Evolutionary conservation across 2,888 invertebrate species (phyloP).

Genomic region (Meghimatium bilineatum): DNA sequence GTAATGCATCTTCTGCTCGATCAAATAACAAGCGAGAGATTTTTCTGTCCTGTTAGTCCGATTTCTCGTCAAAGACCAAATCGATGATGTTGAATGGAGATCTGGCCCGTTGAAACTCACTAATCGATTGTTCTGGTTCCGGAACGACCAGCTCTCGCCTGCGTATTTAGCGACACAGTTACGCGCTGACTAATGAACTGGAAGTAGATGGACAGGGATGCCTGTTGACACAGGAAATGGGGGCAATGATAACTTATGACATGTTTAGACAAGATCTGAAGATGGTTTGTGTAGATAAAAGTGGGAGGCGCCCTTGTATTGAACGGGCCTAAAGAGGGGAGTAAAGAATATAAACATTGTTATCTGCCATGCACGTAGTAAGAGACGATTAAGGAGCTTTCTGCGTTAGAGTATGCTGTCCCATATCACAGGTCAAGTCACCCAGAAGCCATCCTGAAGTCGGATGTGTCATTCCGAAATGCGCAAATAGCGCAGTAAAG

Average conservation of each 20-base stretch:
- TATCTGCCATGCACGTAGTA: too few relatives aligned
- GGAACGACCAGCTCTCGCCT: slow-evolving; percentile 24
- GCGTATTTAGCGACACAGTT: slow-evolving; percentile 20
- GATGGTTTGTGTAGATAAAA: too few relatives aligned
- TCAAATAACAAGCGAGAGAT: slow-evolving; percentile 13
- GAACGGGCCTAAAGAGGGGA: too few relatives aligned
- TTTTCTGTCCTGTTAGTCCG: neutral
- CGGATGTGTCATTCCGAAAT: too few relatives aligned
- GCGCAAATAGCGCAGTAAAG: too few relatives aligned
- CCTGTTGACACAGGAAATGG: slow-evolving; percentile 31
- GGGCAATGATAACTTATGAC: neutral
- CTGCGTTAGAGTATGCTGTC: too few relatives aligned
- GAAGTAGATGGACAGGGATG: neutral
- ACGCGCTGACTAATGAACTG: slow-evolving; percentile 19
- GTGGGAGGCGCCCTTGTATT: too few relatives aligned
- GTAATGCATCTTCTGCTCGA: slow-evolving; percentile 32
- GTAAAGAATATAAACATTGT: too few relatives aligned
- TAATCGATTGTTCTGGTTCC: slow-evolving; percentile 40
- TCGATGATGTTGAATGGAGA: slow-evolving; percentile 33
- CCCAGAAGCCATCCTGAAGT: too few relatives aligned
- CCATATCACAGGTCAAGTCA: too few relatives aligned
- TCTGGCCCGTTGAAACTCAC: neutral
- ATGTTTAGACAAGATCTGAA: too few relatives aligned
- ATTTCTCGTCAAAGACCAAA: slow-evolving; percentile 18
- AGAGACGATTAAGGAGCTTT: too few relatives aligned